A percentile compares a stretch with the other conserved stretches of the same genome.
phyloP scores from a whole-genome alignment of 2,888 invertebrate species.

The Herminia tarsipennalis region DNA sequence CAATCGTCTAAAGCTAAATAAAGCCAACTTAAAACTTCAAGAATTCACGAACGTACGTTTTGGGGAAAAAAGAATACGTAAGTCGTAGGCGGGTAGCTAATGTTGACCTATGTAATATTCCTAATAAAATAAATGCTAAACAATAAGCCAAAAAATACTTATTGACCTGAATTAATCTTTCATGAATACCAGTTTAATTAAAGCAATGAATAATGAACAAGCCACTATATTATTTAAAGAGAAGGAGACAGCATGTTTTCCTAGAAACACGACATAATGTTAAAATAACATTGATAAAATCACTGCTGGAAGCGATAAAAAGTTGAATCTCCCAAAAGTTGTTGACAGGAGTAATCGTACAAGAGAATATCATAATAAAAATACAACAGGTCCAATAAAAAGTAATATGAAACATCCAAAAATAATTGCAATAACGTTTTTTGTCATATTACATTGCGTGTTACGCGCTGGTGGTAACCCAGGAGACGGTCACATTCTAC shows the following conservation, averaged over 20 bases:
- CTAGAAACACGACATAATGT: constrained; percentile 1
- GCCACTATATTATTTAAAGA: too few relatives aligned
- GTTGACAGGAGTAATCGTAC: constrained; percentile 17
- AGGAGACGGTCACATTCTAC: constrained; percentile 69
- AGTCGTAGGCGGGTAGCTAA: too few relatives aligned
- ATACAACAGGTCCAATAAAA: constrained; percentile 41
- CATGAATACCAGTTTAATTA: too few relatives aligned
- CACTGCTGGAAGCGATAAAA: constrained; percentile 1
- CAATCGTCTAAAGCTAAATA: too few relatives aligned
- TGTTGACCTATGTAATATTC: too few relatives aligned
- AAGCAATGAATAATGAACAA: too few relatives aligned
- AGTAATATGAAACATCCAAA: constrained; percentile 42
- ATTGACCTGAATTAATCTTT: too few relatives aligned
- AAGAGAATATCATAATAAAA: constrained; percentile 31
- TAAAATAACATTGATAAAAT: constrained; percentile 3
- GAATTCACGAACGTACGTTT: too few relatives aligned
- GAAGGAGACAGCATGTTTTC: background rate
- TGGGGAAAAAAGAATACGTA: too few relatives aligned
- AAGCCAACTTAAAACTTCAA: too few relatives aligned
- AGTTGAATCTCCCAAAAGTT: constrained; percentile 17
- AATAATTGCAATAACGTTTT: constrained; percentile 37
- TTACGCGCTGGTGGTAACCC: constrained; percentile 39
- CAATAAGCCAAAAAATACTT: too few relatives aligned
- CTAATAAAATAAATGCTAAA: too few relatives aligned
- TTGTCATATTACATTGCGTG: constrained; percentile 29